Evolutionary conservation across 2,797 vertebrate genomes (phyloP).

Genomic region (Acrocephalus scirpaceus): DNA sequence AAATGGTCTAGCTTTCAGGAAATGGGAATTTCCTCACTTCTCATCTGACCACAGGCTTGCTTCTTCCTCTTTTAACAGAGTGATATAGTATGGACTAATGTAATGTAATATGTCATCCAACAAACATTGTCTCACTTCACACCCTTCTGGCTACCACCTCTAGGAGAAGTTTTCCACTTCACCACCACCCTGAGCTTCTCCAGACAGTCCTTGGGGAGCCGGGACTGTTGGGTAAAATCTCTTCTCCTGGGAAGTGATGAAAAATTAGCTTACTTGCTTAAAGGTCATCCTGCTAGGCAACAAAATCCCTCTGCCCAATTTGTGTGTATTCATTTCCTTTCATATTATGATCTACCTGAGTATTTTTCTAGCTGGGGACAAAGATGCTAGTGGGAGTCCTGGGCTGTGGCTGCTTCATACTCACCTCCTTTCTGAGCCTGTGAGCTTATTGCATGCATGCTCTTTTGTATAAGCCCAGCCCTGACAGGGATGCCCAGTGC

Average conservation of each 20-base stretch:
- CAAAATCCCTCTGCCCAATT: neutral
- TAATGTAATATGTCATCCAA: neutral
- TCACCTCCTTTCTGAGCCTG: neutral
- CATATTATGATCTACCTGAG: neutral
- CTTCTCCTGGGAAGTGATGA: neutral
- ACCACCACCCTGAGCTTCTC: neutral
- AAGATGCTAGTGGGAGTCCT: neutral
- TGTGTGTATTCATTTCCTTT: neutral
- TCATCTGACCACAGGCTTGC: neutral
- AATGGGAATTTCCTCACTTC: neutral
- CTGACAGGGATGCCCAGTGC: fast-evolving
- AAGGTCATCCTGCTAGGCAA: neutral
- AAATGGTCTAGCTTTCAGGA: neutral
- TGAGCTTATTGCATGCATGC: neutral
- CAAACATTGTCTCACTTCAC: neutral
- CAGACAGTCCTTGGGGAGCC: neutral
- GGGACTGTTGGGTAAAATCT: neutral
- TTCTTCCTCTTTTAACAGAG: neutral
- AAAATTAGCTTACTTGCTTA: neutral
- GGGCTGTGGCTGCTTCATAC: neutral
- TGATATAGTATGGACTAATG: neutral
- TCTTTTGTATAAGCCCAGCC: neutral
- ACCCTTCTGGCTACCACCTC: neutral
- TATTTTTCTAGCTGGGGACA: neutral
- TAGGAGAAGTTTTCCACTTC: neutral